Percentiles rank a stretch among this genome's conserved stretches.
These are phyloP conservation scores for Syrphus vitripennis DNA, from an alignment of 2,888 invertebrate genomes.

Conservation along the genomic window DNA sequence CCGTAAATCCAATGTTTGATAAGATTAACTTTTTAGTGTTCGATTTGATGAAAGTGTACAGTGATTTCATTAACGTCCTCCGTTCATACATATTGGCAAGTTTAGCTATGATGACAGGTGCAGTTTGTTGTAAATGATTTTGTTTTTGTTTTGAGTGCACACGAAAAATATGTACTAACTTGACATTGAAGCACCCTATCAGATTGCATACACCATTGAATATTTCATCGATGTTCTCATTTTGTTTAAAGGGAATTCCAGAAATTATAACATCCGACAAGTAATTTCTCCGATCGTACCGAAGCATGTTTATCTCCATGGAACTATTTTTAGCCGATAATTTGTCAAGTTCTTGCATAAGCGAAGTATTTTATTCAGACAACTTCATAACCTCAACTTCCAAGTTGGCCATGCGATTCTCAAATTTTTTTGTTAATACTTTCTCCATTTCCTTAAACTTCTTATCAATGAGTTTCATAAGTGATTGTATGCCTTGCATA, in stretches of 20 bases:
- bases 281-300: not conserved
- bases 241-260: not conserved
- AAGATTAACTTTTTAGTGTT: no score
- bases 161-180: not conserved
- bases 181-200: not conserved
- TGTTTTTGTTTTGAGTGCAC: no score
- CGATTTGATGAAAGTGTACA: no score
- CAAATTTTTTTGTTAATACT: not conserved
- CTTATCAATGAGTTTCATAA: constrained; percentile 5
- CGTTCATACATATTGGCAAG: no score
- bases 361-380: not conserved
- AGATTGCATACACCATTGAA: not conserved
- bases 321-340: not conserved
- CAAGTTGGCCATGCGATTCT: not conserved
- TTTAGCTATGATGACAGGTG: no score
- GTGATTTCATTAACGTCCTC: no score
- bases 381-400: not conserved
- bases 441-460: not conserved
- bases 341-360: not conserved
- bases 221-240: not conserved
- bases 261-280: not conserved
- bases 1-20: not conserved
- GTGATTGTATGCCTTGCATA: not conserved
- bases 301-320: not conserved
- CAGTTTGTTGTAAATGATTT: no score